Base-by-base conservation (phyloP, 2,888 invertebrate genomes). In the Tromatobia lineatoria region DNA sequence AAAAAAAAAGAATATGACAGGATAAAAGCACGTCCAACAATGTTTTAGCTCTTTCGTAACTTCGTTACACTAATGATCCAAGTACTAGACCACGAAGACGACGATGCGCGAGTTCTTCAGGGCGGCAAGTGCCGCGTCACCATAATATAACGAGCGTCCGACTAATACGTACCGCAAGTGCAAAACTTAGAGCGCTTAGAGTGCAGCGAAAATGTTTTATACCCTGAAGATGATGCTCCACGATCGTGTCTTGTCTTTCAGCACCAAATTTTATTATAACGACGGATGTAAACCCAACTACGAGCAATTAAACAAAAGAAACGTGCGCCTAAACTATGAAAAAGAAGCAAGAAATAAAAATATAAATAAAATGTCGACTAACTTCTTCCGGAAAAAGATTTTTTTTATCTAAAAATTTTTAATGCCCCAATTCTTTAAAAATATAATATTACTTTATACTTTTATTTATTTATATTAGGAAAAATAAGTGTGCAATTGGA, bases 51-150 rank as follows among this genome's bases (percentile, higher is more conserved):
- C 6, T 57, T 23, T 52, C 47, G 57, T 47, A 71, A 75, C 75
- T 79, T 71, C 70, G 83, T 83, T 80, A 80, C 64, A 54, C 74
- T 70, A 83, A 82, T 73, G 77, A 45, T 69, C 54, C 57, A 20
- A 23, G 57, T 64, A 64, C 38, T 23, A 50, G 59, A 59, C 52
- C 34, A 78, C 34, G 34, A 3, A 69, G 47, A 57, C 45, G 57
- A 15, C 38, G 47, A 3, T 1, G n/a, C 61, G 25, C 61, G 50
- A 61, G 38, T 52, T 6, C 50, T 15, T 15, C 54, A 13, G 69
- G 47, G 45, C 47, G 15, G 18, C 7, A 13, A 50, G 15, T 10
- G 52, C 54, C 18, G 70, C 10, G 50, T 29, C 25, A 15, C 20
- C 54, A 23, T 70, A 70, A 70, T 70, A 70, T 54, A 70, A 70